Percentiles rank a stretch among this genome's conserved stretches.
These are phyloP conservation scores for Tamias sibiricus DNA, from an alignment of 2,113 vertebrate species.

Conservation along the genomic window DNA sequence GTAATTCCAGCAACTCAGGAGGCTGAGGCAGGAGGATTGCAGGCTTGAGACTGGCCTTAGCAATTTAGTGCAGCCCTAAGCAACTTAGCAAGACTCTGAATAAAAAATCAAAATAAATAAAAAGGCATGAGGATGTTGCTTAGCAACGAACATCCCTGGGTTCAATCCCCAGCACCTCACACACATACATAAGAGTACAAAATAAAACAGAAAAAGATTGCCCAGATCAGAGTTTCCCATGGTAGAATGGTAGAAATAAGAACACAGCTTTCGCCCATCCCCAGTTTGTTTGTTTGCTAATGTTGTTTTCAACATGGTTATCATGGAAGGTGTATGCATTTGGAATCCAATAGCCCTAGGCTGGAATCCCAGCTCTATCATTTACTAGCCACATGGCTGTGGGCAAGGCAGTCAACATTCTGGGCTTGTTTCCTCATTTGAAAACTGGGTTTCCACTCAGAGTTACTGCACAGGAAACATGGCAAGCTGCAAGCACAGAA, in stretches of 20 bases:
- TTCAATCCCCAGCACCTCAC: no score
- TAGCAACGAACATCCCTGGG: no score
- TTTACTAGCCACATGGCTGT: background rate
- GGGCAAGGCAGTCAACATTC: background rate
- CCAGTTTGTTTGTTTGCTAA: background rate
- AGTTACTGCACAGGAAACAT: background rate
- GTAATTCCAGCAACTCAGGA: no score
- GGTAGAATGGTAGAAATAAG: background rate
- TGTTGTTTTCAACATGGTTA: background rate
- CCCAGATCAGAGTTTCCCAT: background rate
- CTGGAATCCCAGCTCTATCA: background rate
- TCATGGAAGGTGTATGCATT: background rate
- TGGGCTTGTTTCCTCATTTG: background rate
- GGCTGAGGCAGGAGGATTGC: no score
- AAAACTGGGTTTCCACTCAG: background rate
- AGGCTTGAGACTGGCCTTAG: no score
- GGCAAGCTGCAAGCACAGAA: background rate
- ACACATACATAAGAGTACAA: no score
- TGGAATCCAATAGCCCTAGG: background rate
- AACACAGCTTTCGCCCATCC: background rate
- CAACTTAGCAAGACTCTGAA: no score
- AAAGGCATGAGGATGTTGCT: no score
- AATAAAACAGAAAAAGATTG: background rate
- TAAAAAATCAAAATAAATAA: no score
- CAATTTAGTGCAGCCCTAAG: no score